These are phyloP conservation scores for Opisthocomus hoazin DNA, from an alignment of 2,113 vertebrate species.

Conservation along the genomic window DNA sequence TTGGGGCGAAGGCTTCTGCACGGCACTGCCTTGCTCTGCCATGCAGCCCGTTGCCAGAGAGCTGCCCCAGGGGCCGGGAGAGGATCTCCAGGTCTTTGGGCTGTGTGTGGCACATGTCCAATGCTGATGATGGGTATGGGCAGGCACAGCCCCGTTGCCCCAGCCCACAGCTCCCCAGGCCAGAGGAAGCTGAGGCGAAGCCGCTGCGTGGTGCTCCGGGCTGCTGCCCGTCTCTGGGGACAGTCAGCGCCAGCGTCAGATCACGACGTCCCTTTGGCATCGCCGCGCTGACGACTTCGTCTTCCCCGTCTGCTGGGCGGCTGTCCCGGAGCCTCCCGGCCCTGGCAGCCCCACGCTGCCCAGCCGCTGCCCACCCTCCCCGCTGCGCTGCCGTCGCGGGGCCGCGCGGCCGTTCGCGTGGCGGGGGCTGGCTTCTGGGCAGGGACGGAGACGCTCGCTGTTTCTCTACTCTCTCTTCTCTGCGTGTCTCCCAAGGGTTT, in stretches of 20 bases:
- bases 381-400: rapidly evolving
- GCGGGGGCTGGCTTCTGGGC: neutral
- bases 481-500: neutral
- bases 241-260: no score
- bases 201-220: neutral
- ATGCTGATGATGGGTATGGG: neutral
- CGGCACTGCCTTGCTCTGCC: neutral
- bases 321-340: neutral
- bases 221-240: neutral
- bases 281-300: no score
- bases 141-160: neutral
- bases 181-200: neutral
- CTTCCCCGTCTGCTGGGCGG: neutral
- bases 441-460: rapidly evolving
- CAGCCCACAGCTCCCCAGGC: neutral
- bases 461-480: neutral
- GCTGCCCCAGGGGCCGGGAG: neutral
- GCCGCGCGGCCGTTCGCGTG: neutral
- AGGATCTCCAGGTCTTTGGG: neutral
- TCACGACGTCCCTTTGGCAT: neutral
- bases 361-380: neutral
- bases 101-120: neutral
- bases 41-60: neutral
- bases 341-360: neutral
- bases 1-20: neutral